Conservation (phyloP, 2,888 invertebrate species). For the Gisinianus flammeolus region DNA sequence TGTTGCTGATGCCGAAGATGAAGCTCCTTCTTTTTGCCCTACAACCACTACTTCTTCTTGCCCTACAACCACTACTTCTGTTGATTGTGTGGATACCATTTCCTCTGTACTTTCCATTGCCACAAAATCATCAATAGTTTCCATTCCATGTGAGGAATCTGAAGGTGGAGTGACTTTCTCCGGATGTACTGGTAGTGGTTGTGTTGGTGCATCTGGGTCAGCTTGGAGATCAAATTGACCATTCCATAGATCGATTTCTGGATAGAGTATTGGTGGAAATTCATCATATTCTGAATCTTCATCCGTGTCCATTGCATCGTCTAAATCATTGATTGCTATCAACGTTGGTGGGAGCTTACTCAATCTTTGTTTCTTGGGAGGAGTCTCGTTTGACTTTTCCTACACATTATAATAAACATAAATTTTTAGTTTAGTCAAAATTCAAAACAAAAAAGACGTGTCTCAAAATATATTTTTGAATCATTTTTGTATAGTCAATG, state of each 20-base stretch:
- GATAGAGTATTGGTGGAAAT: constrained; percentile 27
- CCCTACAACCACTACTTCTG: not conserved
- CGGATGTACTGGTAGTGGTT: not conserved
- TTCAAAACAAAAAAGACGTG: not conserved
- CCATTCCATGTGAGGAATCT: not conserved
- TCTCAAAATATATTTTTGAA: not conserved
- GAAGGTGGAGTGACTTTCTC: not conserved
- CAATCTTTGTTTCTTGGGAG: not conserved
- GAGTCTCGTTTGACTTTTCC: not conserved
- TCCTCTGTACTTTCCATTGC: no score
- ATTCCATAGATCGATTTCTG: constrained; percentile 40
- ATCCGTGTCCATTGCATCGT: not conserved
- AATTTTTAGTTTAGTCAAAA: not conserved
- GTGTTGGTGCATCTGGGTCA: constrained; percentile 22
- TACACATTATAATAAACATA: not conserved
- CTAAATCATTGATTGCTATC: constrained; percentile 11
- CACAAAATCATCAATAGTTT: no score
- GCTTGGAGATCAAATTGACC: constrained; percentile 33
- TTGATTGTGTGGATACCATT: no score
- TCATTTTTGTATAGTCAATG: not conserved
- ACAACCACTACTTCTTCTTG: not conserved
- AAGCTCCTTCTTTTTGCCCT: no score
- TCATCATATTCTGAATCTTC: constrained; percentile 14
- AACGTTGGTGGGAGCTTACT: not conserved
- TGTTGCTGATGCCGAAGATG: not conserved